Percentiles rank a stretch among this genome's conserved stretches.
phyloP scores from a whole-genome alignment of 2,113 vertebrate species.

The Emydocephalus ijimae region DNA sequence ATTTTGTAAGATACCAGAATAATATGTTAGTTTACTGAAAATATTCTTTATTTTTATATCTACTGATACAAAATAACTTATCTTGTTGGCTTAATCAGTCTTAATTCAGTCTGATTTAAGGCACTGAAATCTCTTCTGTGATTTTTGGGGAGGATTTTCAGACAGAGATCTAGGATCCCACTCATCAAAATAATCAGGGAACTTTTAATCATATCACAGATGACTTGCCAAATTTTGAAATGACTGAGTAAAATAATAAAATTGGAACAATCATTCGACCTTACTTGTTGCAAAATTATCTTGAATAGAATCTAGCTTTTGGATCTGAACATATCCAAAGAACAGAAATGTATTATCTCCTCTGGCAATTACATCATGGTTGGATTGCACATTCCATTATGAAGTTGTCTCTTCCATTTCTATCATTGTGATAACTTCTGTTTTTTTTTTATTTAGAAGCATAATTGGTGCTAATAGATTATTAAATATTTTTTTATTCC shows the following conservation, averaged over 20 bases:
- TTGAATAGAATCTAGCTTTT: background rate
- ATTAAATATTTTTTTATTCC: background rate
- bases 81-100: background rate
- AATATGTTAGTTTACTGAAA: background rate
- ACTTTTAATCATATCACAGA: background rate
- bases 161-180: background rate
- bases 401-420: background rate
- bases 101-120: background rate
- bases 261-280: background rate
- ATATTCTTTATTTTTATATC: background rate
- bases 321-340: background rate
- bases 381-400: background rate
- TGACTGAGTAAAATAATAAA: background rate
- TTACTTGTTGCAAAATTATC: background rate
- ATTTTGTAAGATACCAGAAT: background rate
- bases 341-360: background rate
- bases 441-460: background rate
- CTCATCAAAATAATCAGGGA: background rate
- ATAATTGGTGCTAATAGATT: background rate
- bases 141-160: background rate
- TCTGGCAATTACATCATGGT: background rate
- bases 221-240: background rate
- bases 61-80: background rate
- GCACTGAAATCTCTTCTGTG: background rate
- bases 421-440: background rate